Evolutionary conservation across 2,888 invertebrate genomes (phyloP).

Genomic region (Pantelozetes paolii): DNA sequence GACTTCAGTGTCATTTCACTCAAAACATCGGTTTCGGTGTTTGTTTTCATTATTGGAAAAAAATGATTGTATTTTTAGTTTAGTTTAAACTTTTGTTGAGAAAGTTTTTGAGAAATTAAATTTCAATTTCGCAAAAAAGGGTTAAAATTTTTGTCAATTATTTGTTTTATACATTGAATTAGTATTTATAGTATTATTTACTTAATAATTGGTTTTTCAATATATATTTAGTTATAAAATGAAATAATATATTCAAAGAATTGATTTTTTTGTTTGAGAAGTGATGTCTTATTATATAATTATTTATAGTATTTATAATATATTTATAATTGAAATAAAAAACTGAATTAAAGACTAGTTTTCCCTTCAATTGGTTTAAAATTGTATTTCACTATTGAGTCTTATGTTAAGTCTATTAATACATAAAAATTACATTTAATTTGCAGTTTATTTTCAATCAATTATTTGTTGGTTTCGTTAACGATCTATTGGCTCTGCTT

Average conservation of each 20-base stretch:
- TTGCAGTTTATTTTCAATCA: slow-evolving; percentile 24
- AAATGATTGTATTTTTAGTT: slow-evolving; percentile 24
- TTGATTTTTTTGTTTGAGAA: background rate
- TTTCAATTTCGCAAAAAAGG: too few species aligned
- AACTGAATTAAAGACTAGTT: background rate
- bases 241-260: background rate
- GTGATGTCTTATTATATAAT: background rate
- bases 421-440: slow-evolving; percentile 24
- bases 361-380: background rate
- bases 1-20: background rate
- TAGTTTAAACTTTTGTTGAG: background rate
- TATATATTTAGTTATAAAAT: background rate
- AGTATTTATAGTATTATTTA: background rate
- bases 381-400: slow-evolving; percentile 27
- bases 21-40: too few species aligned
- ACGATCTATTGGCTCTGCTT: slow-evolving; percentile 7
- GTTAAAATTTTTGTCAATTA: too few species aligned
- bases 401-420: background rate
- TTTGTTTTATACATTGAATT: background rate
- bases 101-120: too few species aligned
- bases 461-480: background rate
- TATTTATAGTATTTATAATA: background rate
- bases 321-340: background rate
- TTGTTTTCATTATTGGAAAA: background rate
- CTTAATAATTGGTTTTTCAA: background rate